Percentiles rank a stretch among this genome's conserved stretches.
phyloP scores from a whole-genome alignment of 2,888 invertebrate species.

The Tipula vernalis region DNA sequence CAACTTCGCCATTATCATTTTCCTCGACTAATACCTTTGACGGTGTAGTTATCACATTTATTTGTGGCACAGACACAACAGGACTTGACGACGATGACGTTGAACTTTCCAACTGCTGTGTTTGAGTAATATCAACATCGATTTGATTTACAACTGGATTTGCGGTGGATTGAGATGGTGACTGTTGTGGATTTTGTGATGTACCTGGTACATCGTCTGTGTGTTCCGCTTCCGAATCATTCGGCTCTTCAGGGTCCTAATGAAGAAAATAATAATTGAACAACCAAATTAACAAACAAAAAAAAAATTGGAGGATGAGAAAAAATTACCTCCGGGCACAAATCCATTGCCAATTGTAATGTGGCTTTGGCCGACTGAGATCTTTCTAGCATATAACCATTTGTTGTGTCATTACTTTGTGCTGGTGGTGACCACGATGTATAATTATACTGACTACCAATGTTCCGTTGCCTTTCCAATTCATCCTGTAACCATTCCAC shows the following conservation, averaged over 20 bases:
- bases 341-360: constrained; percentile 62
- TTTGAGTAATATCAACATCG: background rate
- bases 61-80: background rate
- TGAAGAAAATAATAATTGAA: constrained; percentile 11
- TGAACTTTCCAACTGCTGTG: background rate
- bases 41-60: constrained; percentile 5
- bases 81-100: background rate
- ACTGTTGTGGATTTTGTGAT: background rate
- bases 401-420: constrained; percentile 89
- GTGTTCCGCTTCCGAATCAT: constrained; percentile 33
- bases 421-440: constrained; percentile 91
- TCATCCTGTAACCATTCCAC: constrained; percentile 94
- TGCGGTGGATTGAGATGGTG: background rate
- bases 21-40: background rate
- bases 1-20: background rate
- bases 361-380: constrained; percentile 89
- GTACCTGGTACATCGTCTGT: constrained; percentile 24
- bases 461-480: constrained; percentile 54
- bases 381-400: constrained; percentile 86
- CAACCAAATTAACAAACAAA: background rate
- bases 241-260: constrained; percentile 34
- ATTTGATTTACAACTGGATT: background rate
- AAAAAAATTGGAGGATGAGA: background rate
- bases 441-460: constrained; percentile 59
- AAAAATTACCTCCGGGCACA: constrained; percentile 54